These are phyloP conservation scores for Pyrgilauda ruficollis DNA, from an alignment of 2,113 vertebrate species.

Conservation along the genomic window DNA sequence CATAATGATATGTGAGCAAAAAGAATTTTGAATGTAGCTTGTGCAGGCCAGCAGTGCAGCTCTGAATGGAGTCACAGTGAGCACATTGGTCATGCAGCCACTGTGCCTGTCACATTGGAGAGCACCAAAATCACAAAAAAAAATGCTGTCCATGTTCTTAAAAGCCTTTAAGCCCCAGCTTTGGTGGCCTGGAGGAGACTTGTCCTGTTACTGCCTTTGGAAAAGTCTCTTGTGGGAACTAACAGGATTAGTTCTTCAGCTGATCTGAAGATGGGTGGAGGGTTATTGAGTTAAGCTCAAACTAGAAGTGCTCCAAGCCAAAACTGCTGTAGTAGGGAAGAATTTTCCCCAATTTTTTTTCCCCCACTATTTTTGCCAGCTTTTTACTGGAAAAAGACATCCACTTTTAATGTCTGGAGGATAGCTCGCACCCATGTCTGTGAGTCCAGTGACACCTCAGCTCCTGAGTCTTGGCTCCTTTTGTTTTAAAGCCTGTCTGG, in stretches of 20 bases:
- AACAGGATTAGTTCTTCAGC: not conserved
- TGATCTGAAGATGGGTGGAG: not conserved
- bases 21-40: not conserved
- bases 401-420: not conserved
- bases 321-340: not conserved
- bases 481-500: not conserved
- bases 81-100: not conserved
- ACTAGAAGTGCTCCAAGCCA: not conserved
- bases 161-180: not conserved
- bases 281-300: not conserved
- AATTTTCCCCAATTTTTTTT: not conserved
- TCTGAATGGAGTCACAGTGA: not conserved
- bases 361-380: fast-evolving
- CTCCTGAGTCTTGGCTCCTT: not conserved
- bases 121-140: not conserved
- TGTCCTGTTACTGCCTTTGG: not conserved
- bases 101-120: not conserved
- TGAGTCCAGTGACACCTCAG: not conserved
- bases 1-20: not conserved
- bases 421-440: not conserved
- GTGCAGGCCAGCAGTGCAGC: not conserved
- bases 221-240: not conserved
- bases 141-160: not conserved
- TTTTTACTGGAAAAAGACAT: not conserved
- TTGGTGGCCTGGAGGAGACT: not conserved